Evolutionary conservation across 2,888 invertebrate species (phyloP), one percentile per base, ranked within the genome.

Genomic region (Ferrisia virgata): DNA sequence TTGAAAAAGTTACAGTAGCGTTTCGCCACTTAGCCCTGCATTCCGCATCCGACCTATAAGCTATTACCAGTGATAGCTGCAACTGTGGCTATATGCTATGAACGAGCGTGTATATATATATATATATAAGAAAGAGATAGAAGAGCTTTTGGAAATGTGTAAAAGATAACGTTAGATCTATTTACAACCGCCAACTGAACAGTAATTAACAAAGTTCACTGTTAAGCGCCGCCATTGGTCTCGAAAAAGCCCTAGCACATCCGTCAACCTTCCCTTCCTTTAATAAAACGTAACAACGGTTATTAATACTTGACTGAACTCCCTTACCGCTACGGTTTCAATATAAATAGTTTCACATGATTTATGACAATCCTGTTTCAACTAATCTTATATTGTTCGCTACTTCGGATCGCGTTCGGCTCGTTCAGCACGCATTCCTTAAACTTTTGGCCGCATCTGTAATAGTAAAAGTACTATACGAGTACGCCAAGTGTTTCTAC

Each of bases 331-430:
- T 33, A 43, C 43, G 47, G 39, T 83, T 83, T 83, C 83, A 83
- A 83, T 83, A 83, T 83, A 83, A 83, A 83, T 83, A 83, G 72
- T 83, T 83, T 83, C 83, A 72, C 83, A 83, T 83, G 83, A 83
- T 83, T 83, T 83, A 83, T 83, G 83, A 83, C 83, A 72, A 83
- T 83, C 43, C 83, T 83, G 83, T 83, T 83, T 83, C 83, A 83
- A 83, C 83, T 83, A 83, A 83, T 83, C 83, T 69, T 83, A 72
- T 83, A 83, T 83, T 83, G 83, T 83, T 83, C 47, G 47, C 83
- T 72, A 72, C 47, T 43, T 81, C 58, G 81, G 81, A 81, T 53
- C 18, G 53, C 58, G 58, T 15, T 40, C 36, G 82, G 69, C 25
- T 33, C 69, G 39, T 39, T 39, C 43, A n/a, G 83, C 28, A 69